Conservation (phyloP, 1,140 invertebrate species). For the Scaptomyza montana region DNA sequence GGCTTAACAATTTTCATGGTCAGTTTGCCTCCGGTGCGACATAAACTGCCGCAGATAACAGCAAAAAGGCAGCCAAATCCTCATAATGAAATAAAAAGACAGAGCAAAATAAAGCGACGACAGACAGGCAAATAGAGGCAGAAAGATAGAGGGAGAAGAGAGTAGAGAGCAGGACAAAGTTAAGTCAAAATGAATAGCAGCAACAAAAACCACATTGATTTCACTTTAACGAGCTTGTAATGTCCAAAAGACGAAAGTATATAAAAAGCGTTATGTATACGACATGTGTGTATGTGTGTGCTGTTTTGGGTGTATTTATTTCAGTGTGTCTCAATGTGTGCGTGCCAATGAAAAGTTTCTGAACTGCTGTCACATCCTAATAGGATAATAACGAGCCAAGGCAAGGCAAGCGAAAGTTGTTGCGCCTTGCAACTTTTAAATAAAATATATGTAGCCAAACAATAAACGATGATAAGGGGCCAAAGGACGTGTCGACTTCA, state of each 20-base stretch:
- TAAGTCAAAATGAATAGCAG: conserved; percentile 54
- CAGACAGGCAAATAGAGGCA: conserved; percentile 15
- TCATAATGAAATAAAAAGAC: conserved; percentile 79
- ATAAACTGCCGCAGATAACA: conserved; percentile 77
- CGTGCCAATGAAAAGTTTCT: conserved; percentile 72
- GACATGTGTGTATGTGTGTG: conserved; percentile 60
- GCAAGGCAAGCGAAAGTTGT: conserved; percentile 69
- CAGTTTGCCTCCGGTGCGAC: conserved; percentile 60
- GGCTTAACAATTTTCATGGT: conserved; percentile 71
- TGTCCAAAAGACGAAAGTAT: conserved; percentile 75
- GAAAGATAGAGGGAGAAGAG: neutral
- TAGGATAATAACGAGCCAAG: conserved; percentile 78
- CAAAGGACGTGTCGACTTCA: conserved; percentile 69
- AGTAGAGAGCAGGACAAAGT: neutral
- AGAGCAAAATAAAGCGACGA: conserved; percentile 68
- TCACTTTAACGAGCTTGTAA: conserved; percentile 81
- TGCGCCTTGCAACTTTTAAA: conserved; percentile 69
- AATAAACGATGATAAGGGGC: conserved; percentile 81
- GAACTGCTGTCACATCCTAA: conserved; percentile 78
- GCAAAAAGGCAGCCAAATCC: conserved; percentile 77
- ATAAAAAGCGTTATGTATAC: conserved; percentile 78
- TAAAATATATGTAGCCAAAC: conserved; percentile 66
- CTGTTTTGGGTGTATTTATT: conserved; percentile 16
- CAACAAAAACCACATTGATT: conserved; percentile 73
- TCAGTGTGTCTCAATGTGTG: conserved; percentile 13